Evolutionary conservation across 1,140 invertebrate genomes (phyloP).

Genomic region (Apis laboriosa): DNA sequence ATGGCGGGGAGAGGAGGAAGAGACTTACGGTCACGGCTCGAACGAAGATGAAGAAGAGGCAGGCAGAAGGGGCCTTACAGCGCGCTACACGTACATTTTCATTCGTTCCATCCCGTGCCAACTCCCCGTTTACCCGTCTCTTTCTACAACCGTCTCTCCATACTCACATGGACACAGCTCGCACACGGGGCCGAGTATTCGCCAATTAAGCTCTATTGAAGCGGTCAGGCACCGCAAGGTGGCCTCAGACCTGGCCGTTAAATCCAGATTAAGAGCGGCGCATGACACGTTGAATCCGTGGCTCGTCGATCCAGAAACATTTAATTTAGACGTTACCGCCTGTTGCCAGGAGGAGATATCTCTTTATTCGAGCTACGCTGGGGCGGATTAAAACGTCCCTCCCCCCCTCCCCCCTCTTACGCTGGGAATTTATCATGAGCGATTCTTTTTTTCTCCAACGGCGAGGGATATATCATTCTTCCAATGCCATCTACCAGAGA

Average conservation of each 20-base stretch:
- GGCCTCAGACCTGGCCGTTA: conserved; percentile 69
- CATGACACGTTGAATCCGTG: conserved; percentile 70
- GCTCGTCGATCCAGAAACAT: conserved; percentile 73
- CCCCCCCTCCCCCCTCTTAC: conserved; percentile 5
- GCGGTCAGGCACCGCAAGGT: conserved; percentile 62
- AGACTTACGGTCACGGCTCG: conserved; percentile 31
- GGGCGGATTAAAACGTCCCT: conserved; percentile 49
- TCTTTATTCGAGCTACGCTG: conserved; percentile 59
- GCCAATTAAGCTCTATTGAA: conserved; percentile 75
- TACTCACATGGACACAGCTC: conserved; percentile 17
- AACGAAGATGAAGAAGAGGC: conserved; percentile 29
- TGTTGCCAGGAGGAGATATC: conserved; percentile 68
- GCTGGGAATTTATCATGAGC: conserved; percentile 34
- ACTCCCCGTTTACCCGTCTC: not conserved
- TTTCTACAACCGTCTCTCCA: conserved; percentile 40
- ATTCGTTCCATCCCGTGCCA: not conserved
- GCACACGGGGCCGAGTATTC: conserved; percentile 59
- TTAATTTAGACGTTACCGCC: conserved; percentile 74
- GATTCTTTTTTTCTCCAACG: conserved; percentile 4
- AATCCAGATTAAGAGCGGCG: conserved; percentile 74
- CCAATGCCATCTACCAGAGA: too few relatives aligned
- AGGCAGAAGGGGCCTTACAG: conserved; percentile 30
- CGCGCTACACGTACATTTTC: conserved; percentile 48
- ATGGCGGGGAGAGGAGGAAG: conserved; percentile 7
- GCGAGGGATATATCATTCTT: not conserved